These are phyloP conservation scores for Rhabdomys dilectus DNA, from an alignment of 2,113 vertebrate species.

Conservation along the genomic window DNA sequence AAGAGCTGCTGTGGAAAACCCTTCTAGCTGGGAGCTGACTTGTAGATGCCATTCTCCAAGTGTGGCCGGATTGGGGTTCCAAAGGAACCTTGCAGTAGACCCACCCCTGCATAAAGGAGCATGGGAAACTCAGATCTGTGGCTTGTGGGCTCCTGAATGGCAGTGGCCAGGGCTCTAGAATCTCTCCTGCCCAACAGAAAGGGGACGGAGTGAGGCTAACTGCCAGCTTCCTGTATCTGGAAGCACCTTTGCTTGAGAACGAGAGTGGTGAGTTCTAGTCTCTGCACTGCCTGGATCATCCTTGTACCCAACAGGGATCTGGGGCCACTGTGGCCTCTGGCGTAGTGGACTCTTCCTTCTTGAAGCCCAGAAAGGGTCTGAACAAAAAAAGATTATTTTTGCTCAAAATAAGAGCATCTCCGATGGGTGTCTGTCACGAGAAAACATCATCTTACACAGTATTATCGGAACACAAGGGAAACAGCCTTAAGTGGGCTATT, in stretches of 20 bases:
- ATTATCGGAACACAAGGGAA: not conserved
- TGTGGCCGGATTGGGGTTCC: not conserved
- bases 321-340: not conserved
- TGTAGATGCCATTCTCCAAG: not conserved
- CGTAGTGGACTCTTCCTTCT: not conserved
- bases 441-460: not conserved
- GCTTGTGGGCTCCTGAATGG: accelerated
- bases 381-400: not conserved
- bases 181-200: not conserved
- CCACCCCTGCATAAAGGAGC: accelerated
- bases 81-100: not conserved
- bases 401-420: not conserved
- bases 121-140: not conserved
- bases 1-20: not conserved
- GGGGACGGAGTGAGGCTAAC: not conserved
- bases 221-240: not conserved
- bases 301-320: not conserved
- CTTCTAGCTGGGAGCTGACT: not conserved
- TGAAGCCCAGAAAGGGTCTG: not conserved
- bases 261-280: not conserved
- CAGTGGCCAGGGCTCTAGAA: too few relatives aligned
- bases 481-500: not conserved
- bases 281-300: too few relatives aligned
- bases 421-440: too few relatives aligned
- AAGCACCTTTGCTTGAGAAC: too few relatives aligned